phyloP scores from a whole-genome alignment of 2,888 invertebrate species.

The Scaptomyza parva region DNA sequence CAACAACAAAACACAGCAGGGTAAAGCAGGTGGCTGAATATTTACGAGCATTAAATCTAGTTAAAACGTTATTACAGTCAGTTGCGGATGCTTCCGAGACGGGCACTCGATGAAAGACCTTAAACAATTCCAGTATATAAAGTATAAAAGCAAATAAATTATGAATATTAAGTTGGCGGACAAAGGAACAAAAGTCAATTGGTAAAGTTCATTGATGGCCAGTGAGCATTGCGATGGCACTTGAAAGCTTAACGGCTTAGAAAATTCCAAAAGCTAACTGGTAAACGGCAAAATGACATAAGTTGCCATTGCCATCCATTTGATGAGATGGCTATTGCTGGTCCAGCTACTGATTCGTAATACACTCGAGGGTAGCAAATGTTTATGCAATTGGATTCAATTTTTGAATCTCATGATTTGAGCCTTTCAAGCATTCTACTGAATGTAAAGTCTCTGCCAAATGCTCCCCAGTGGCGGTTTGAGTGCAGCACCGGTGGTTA shows the following conservation, averaged over 20 bases:
- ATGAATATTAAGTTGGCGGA: constrained; percentile 71
- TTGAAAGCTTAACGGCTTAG: constrained; percentile 75
- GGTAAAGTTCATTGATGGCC: constrained; percentile 54
- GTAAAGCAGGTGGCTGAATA: constrained; percentile 53
- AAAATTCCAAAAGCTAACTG: constrained; percentile 43
- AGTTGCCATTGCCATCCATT: constrained; percentile 52
- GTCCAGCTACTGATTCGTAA: constrained; percentile 32
- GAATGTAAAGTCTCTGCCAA: constrained; percentile 6
- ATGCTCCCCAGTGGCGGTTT: constrained; percentile 26
- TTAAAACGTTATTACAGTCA: constrained; percentile 68
- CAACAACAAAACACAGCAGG: constrained; percentile 21
- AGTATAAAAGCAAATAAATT: constrained; percentile 68
- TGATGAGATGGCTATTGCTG: constrained; percentile 61
- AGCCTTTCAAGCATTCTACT: constrained; percentile 44
- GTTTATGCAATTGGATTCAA: constrained; percentile 73
- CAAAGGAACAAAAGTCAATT: constrained; percentile 73
- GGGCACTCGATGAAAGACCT: constrained; percentile 46
- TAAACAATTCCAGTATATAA: constrained; percentile 41
- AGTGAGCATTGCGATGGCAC: constrained; percentile 46
- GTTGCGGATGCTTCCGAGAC: constrained; percentile 8
- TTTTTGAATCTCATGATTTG: constrained; percentile 56
- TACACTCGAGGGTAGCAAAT: constrained; percentile 54
- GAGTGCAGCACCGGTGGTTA: too few species aligned
- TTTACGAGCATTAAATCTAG: constrained; percentile 72
- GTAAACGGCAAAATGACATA: constrained; percentile 34